Percentiles rank a stretch among this genome's conserved stretches.
Evolutionary conservation across 1,140 invertebrate species (phyloP).

Genomic region (Parapsyche elsis): DNA sequence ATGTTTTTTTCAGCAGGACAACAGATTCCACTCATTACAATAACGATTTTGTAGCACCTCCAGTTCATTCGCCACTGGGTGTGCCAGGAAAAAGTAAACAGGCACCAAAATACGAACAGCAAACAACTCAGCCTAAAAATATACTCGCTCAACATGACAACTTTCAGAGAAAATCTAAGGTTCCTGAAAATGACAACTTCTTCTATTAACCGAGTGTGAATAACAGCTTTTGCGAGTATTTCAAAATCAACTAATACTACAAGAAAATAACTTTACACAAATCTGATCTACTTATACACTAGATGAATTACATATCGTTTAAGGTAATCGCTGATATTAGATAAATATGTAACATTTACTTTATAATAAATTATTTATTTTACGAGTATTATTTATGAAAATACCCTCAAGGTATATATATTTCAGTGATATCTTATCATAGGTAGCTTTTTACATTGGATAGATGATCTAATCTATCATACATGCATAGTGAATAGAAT

Average conservation of each 20-base stretch:
- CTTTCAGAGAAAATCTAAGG: neutral
- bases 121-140: neutral
- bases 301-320: neutral
- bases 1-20: neutral
- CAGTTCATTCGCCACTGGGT: neutral
- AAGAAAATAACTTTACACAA: no score
- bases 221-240: no score
- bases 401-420: neutral
- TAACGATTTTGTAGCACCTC: neutral
- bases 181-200: neutral
- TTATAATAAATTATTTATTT: neutral
- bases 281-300: neutral
- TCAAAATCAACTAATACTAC: no score
- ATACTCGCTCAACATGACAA: neutral
- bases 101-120: neutral
- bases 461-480: neutral
- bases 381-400: neutral
- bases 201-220: no score
- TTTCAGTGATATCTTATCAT: neutral
- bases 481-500: neutral
- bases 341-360: neutral
- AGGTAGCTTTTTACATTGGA: neutral
- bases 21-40: neutral
- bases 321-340: neutral
- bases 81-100: neutral